A percentile compares a stretch with the other conserved stretches of the same genome.
Conservation (phyloP, 2,888 invertebrate species). For the Spicauda simplicius region DNA sequence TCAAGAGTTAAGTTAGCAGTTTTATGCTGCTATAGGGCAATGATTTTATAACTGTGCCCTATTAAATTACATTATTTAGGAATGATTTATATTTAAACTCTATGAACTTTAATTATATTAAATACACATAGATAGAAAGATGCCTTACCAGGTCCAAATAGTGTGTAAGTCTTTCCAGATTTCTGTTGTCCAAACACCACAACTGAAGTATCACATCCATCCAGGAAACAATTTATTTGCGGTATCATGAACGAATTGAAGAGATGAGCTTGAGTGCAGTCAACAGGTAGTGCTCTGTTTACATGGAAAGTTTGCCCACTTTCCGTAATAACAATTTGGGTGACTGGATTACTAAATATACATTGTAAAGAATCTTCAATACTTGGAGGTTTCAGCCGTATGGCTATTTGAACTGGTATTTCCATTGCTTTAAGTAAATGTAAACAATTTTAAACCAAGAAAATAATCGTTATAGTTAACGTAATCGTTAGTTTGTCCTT, state of each 20-base stretch:
- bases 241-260: slow-evolving; percentile 88
- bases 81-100: too few relatives aligned
- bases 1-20: too few relatives aligned
- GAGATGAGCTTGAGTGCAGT: slow-evolving; percentile 87
- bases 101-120: too few relatives aligned
- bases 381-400: slow-evolving; percentile 86
- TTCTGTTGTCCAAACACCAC: slow-evolving; percentile 88
- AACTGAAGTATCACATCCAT: slow-evolving; percentile 91
- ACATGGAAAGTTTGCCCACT: slow-evolving; percentile 85
- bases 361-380: slow-evolving; percentile 83
- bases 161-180: slow-evolving; percentile 90
- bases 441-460: background rate
- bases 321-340: slow-evolving; percentile 85
- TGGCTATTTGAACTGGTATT: slow-evolving; percentile 89
- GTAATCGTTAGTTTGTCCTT: too few relatives aligned
- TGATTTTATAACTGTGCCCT: too few relatives aligned
- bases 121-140: too few relatives aligned
- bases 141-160: slow-evolving; percentile 87
- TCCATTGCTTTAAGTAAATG: slow-evolving; percentile 81
- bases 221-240: slow-evolving; percentile 87
- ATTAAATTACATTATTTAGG: too few relatives aligned
- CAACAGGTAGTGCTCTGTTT: slow-evolving; percentile 81
- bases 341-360: slow-evolving; percentile 85
- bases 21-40: too few relatives aligned
- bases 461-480: too few relatives aligned